phyloP scores from a whole-genome alignment of 2,888 invertebrate species.

The Hedya salicella region DNA sequence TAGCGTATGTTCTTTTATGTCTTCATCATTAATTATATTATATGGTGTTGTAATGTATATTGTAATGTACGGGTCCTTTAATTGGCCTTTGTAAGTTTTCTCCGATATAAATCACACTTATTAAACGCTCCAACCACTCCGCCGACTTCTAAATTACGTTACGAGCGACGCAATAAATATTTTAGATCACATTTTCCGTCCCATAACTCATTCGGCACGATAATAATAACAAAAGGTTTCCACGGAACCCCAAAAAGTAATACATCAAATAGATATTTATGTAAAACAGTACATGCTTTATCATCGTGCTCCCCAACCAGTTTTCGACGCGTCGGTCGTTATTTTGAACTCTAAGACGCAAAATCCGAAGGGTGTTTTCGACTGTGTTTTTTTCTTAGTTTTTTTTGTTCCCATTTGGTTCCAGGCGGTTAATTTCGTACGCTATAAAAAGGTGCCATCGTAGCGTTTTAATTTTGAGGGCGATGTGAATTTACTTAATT shows the following conservation, averaged over 20 bases:
- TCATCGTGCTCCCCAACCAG: constrained; percentile 45
- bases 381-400: constrained; percentile 29
- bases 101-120: constrained; percentile 35
- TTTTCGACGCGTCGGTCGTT: not conserved
- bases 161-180: constrained; percentile 47
- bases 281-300: constrained; percentile 49
- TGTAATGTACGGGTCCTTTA: not conserved
- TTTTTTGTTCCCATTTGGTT: constrained; percentile 42
- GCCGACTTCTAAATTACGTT: constrained; percentile 39
- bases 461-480: constrained; percentile 56
- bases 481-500: constrained; percentile 61
- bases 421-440: constrained; percentile 46
- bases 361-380: constrained; percentile 3
- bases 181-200: constrained; percentile 47
- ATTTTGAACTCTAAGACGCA: constrained; percentile 13
- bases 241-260: constrained; percentile 49
- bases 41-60: too few species aligned
- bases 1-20: too few species aligned
- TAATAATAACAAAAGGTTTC: constrained; percentile 48
- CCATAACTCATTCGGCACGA: constrained; percentile 47
- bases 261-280: constrained; percentile 52
- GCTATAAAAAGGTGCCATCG: constrained; percentile 49
- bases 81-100: not conserved
- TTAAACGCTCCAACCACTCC: constrained; percentile 37
- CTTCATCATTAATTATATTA: too few species aligned